These are phyloP conservation scores for Menura novaehollandiae DNA, from an alignment of 2,113 vertebrate species.

Conservation along the genomic window DNA sequence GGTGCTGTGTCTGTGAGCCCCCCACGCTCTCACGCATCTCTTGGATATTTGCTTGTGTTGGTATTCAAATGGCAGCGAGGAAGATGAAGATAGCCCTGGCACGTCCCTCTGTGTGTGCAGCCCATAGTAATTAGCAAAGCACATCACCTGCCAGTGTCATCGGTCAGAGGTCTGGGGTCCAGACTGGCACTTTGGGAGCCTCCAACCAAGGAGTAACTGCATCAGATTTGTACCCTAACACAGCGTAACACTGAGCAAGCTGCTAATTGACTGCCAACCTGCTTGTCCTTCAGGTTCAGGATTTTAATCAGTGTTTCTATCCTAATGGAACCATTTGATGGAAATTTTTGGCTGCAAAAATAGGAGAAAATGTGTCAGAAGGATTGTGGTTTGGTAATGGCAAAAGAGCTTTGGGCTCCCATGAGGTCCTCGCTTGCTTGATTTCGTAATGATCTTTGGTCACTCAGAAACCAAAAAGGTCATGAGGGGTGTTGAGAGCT, in stretches of 20 bases:
- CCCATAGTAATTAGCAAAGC: not conserved
- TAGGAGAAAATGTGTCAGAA: not conserved
- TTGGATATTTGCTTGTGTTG: not conserved
- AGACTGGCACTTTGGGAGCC: not conserved
- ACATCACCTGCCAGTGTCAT: rapidly evolving
- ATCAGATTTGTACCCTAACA: not conserved
- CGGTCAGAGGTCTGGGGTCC: not conserved
- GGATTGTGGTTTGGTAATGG: not conserved
- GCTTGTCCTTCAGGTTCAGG: not conserved
- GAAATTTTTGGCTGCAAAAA: not conserved
- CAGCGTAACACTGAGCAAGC: rapidly evolving
- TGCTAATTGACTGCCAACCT: not conserved
- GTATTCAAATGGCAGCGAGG: not conserved
- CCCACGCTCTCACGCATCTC: rapidly evolving
- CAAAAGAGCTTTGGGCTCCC: not conserved
- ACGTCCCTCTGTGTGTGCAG: not conserved
- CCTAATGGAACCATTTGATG: slow-evolving; percentile 5
- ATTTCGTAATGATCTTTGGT: slow-evolving; percentile 4
- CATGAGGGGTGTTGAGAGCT: not conserved
- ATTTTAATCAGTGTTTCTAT: slow-evolving; percentile 24
- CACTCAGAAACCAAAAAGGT: slow-evolving; percentile 16
- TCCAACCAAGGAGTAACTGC: not conserved
- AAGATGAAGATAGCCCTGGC: not conserved
- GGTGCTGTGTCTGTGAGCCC: not conserved
- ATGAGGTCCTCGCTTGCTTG: not conserved